Evolutionary conservation across 1,140 invertebrate genomes (phyloP).

Genomic region (Mesaphorura yosii): DNA sequence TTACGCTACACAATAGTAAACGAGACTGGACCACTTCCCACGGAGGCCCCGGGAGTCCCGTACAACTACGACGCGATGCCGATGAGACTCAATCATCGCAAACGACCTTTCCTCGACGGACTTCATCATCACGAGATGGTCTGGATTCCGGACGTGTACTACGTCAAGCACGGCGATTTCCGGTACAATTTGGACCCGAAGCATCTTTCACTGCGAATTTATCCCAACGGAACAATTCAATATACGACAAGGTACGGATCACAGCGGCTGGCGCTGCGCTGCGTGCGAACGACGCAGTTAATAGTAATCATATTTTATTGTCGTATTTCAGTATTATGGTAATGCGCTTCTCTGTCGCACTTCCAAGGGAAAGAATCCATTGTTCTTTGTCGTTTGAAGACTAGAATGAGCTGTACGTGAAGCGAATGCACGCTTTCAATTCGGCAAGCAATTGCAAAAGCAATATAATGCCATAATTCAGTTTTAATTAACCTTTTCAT

Average conservation of each 20-base stretch:
- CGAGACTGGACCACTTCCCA: background rate
- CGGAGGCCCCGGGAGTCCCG: background rate
- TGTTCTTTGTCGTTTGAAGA: no score
- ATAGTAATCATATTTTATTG: no score
- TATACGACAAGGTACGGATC: slow-evolving; percentile 62
- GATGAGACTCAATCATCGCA: slow-evolving; percentile 34
- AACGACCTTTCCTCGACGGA: slow-evolving; percentile 73
- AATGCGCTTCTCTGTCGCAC: no score
- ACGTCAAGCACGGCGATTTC: slow-evolving; percentile 89
- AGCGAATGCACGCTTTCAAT: no score
- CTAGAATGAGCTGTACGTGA: no score
- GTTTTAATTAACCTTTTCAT: no score
- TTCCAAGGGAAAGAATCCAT: no score
- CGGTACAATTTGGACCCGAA: slow-evolving; percentile 81
- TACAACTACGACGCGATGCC: slow-evolving; percentile 10
- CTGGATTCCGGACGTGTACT: slow-evolving; percentile 85
- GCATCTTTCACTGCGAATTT: slow-evolving; percentile 79
- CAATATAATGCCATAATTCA: background rate
- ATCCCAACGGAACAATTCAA: slow-evolving; percentile 79
- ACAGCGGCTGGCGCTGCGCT: no score
- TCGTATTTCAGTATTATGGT: no score
- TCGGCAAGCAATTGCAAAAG: background rate
- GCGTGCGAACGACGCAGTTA: no score
- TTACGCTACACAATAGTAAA: slow-evolving; percentile 65
- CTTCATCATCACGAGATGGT: slow-evolving; percentile 78